These are phyloP conservation scores for Dendroctonus ponderosae DNA, from an alignment of 1,140 invertebrate genomes.

Conservation along the genomic window DNA sequence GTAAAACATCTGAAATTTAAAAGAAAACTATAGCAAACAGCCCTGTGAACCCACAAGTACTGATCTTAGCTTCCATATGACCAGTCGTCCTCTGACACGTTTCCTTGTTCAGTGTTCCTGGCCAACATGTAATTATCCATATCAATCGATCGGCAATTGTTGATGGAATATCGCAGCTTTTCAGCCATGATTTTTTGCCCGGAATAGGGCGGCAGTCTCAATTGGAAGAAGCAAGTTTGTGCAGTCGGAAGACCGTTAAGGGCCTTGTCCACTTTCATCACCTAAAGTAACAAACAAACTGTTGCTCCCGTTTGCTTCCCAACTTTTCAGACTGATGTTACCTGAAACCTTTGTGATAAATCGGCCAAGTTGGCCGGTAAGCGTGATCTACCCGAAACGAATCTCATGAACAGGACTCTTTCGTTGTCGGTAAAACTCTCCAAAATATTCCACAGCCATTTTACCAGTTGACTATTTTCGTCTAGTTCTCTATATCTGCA, in stretches of 20 bases:
- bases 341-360: constrained; percentile 67
- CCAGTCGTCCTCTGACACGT: constrained; percentile 56
- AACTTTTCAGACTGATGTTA: constrained; percentile 42
- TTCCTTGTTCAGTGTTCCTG: constrained; percentile 58
- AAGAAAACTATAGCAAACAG: too few relatives aligned
- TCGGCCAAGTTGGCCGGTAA: constrained; percentile 67
- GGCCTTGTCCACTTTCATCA: constrained; percentile 61
- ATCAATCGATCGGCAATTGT: constrained; percentile 70
- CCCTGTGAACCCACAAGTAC: too few relatives aligned
- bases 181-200: constrained; percentile 63
- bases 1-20: too few relatives aligned
- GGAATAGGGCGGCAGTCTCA: constrained; percentile 66
- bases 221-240: constrained; percentile 71
- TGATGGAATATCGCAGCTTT: constrained; percentile 65
- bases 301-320: not conserved
- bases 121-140: constrained; percentile 75
- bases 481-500: constrained; percentile 64
- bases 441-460: constrained; percentile 67
- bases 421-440: constrained; percentile 65
- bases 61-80: constrained; percentile 24
- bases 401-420: constrained; percentile 67
- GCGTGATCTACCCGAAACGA: constrained; percentile 66
- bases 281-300: constrained; percentile 42
- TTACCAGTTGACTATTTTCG: constrained; percentile 60
- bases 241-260: constrained; percentile 64